These are phyloP conservation scores for Mactromeris polynyma DNA, from an alignment of 2,888 invertebrate species.

Conservation along the genomic window DNA sequence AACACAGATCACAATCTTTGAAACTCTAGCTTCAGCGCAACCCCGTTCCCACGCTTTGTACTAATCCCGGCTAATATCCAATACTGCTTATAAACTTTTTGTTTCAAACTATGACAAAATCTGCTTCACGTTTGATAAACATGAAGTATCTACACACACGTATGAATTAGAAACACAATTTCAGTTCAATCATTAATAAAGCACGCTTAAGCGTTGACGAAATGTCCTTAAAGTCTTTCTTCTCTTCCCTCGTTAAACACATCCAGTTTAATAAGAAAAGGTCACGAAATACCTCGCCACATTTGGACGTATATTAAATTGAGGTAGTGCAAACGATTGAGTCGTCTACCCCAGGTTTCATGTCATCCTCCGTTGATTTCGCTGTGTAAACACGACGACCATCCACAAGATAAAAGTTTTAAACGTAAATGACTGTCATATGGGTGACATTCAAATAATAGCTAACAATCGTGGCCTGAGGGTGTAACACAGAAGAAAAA, in stretches of 20 bases:
- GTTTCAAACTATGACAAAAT: constrained; percentile 31
- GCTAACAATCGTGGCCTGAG: not conserved
- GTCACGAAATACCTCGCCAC: constrained; percentile 10
- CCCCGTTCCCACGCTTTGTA: constrained; percentile 71
- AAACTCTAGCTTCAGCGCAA: constrained; percentile 61
- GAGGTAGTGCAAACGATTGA: constrained; percentile 18
- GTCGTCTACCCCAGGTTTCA: not conserved
- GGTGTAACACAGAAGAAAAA: not conserved
- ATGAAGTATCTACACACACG: not conserved
- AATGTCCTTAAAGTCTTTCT: not conserved
- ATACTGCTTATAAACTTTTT: constrained; percentile 48
- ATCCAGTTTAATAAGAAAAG: constrained; percentile 7
- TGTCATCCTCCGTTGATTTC: constrained; percentile 16
- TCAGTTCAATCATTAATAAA: not conserved
- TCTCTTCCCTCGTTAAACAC: not conserved
- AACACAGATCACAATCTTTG: constrained; percentile 70
- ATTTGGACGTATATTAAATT: constrained; percentile 18
- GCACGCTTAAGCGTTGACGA: not conserved
- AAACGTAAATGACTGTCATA: constrained; percentile 12
- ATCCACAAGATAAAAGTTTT: constrained; percentile 7
- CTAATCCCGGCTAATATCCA: constrained; percentile 62
- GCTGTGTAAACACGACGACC: constrained; percentile 19
- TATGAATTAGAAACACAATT: not conserved
- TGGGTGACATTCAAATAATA: constrained; percentile 17
- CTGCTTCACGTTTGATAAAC: not conserved